These are phyloP conservation scores for Ptychochromis oligacanthus DNA, from an alignment of 2,113 vertebrate species.

Conservation along the genomic window DNA sequence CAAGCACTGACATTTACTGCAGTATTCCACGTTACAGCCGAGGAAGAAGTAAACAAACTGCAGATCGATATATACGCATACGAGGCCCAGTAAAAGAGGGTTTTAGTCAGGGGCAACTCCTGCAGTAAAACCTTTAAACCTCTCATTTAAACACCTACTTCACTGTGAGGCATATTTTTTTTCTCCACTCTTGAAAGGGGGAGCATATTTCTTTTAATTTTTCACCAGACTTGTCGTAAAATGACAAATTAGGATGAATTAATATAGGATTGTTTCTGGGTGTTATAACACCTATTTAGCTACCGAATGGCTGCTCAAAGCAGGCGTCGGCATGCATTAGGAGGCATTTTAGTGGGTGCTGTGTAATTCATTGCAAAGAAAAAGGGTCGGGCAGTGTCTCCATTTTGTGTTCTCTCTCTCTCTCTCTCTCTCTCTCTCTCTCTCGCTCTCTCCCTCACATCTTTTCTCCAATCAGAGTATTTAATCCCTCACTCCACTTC, in stretches of 20 bases:
- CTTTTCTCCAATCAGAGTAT: no score
- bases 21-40: constrained; percentile 48
- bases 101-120: constrained; percentile 14
- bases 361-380: constrained; percentile 34
- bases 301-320: neutral
- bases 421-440: neutral
- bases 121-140: constrained; percentile 9
- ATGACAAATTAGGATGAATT: neutral
- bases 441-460: no score
- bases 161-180: neutral
- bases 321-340: neutral
- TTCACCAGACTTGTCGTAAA: neutral
- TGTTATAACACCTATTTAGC: neutral
- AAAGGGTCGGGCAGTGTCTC: constrained; percentile 58
- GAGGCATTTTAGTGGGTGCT: constrained; percentile 13
- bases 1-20: constrained; percentile 64
- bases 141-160: constrained; percentile 9
- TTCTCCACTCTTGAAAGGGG: neutral
- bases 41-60: constrained; percentile 60
- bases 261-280: neutral
- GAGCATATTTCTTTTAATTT: neutral
- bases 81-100: neutral
- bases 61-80: constrained; percentile 25
- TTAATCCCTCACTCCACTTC: no score
- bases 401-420: constrained; percentile 68